phyloP scores from a whole-genome alignment of 2,797 vertebrate species.

The Cyprinella venusta region DNA sequence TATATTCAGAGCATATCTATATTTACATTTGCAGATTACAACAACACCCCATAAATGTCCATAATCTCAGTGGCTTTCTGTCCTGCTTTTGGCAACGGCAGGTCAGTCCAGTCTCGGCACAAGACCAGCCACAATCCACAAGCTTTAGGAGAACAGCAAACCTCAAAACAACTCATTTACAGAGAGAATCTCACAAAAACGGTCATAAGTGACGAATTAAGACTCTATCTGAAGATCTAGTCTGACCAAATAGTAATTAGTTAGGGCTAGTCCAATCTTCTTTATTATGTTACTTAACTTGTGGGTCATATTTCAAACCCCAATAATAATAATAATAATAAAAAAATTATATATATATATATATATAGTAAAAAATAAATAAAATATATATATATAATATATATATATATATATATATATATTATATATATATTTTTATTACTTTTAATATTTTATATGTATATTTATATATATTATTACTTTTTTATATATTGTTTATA shows the following conservation, averaged over 20 bases:
- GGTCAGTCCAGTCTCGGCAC: conserved; percentile 14
- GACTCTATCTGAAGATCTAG: background rate
- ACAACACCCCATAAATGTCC: conserved; percentile 49
- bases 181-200: background rate
- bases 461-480: too few species aligned
- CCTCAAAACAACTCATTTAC: conserved; percentile 19
- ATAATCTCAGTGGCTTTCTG: conserved; percentile 68
- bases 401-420: too few species aligned
- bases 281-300: background rate
- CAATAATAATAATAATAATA: too few species aligned
- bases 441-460: too few species aligned
- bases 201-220: background rate
- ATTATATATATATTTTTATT: too few species aligned
- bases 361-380: too few species aligned
- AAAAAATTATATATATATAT: too few species aligned
- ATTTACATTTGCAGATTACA: conserved; percentile 80
- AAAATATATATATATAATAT: too few species aligned
- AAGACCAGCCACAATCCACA: conserved; percentile 15
- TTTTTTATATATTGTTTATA: too few species aligned
- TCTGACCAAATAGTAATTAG: background rate
- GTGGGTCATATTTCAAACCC: too few species aligned
- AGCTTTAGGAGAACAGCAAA: conserved; percentile 8
- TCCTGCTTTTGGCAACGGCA: conserved; percentile 12
- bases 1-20: conserved; percentile 85
- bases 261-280: background rate